phyloP scores from a whole-genome alignment of 2,888 invertebrate species.

The Tipula unca region DNA sequence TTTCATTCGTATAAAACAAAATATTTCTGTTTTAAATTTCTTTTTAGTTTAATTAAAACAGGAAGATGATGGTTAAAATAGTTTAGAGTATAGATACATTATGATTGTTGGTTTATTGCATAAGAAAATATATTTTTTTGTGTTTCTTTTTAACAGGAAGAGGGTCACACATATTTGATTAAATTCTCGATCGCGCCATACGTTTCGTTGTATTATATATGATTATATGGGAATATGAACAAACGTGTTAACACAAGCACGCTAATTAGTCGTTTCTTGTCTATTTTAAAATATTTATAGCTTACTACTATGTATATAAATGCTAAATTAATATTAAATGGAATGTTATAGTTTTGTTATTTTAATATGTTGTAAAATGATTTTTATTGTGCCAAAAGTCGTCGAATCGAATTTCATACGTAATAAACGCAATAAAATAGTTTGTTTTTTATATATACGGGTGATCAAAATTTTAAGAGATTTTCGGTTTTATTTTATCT shows the following conservation, averaged over 20 bases:
- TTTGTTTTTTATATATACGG: not conserved
- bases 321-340: not conserved
- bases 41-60: not conserved
- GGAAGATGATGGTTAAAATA: conserved; percentile 14
- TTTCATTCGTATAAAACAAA: not conserved
- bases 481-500: not conserved
- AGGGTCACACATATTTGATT: not conserved
- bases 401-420: not conserved
- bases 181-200: not conserved
- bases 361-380: not conserved
- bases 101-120: not conserved
- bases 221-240: not conserved
- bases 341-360: not conserved
- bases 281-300: not conserved
- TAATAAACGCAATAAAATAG: not conserved
- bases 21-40: not conserved
- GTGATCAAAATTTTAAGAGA: not conserved
- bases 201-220: not conserved
- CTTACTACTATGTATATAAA: not conserved
- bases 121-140: not conserved
- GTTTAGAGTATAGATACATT: not conserved
- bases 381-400: not conserved
- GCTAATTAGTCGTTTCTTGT: not conserved
- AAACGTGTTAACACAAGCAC: not conserved
- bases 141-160: not conserved